Conservation (phyloP, 2,113 vertebrate genomes). For the Gopherus evgoodei region DNA sequence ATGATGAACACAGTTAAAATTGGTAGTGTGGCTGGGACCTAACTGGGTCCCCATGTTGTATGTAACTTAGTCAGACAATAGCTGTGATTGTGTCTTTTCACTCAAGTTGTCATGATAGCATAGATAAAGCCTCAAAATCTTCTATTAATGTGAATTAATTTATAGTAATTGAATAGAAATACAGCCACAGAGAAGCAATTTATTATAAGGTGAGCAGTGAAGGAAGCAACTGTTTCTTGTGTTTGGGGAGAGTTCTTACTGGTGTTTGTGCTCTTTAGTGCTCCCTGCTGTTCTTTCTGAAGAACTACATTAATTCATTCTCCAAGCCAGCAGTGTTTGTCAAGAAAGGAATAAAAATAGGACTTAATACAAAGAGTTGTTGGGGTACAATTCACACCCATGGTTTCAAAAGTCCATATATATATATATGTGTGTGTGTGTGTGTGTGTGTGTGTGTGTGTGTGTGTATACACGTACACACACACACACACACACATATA, state of each 20-base stretch:
- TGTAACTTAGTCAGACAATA: not conserved
- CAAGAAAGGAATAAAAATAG: not conserved
- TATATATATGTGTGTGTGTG: not conserved
- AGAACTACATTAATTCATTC: not conserved
- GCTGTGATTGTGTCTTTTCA: not conserved
- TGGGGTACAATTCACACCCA: not conserved
- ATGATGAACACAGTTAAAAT: not conserved
- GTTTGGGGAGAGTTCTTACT: not conserved
- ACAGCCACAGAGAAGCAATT: not conserved
- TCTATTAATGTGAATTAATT: not conserved
- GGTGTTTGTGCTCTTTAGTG: not conserved
- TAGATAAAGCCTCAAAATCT: not conserved
- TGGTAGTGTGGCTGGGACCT: not conserved
- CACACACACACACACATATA: not conserved
- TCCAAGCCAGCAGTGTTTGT: not conserved
- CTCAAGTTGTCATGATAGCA: not conserved
- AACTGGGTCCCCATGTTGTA: not conserved
- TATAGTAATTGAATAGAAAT: not conserved
- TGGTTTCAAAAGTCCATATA: not conserved
- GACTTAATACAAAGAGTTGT: not conserved
- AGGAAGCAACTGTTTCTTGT: not conserved
- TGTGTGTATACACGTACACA: too few species aligned
- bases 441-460: too few species aligned
- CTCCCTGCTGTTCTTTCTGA: not conserved
- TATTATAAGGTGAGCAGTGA: not conserved